These are phyloP conservation scores for Rugalucina vietnamica DNA, from an alignment of 2,888 invertebrate genomes.

Conservation along the genomic window DNA sequence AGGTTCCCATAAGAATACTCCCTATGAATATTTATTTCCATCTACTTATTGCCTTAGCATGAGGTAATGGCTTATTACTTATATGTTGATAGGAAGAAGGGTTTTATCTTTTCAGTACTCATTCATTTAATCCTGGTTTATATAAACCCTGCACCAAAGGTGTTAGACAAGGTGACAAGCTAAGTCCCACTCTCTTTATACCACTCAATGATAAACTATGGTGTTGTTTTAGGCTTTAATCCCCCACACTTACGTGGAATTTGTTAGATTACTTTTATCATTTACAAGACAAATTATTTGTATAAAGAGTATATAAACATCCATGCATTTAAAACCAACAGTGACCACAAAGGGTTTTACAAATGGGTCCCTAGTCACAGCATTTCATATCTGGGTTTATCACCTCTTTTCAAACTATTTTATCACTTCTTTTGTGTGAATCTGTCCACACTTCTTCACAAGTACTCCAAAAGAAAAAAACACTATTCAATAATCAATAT, in stretches of 20 bases:
- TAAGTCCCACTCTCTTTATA: conserved; percentile 43
- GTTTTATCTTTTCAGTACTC: conserved; percentile 6
- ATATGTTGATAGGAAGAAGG: not conserved
- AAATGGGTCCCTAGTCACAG: not conserved
- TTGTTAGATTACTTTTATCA: conserved; percentile 12
- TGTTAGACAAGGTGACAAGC: conserved; percentile 45
- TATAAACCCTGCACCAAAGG: conserved; percentile 9
- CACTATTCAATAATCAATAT: not conserved
- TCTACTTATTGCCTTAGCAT: not conserved
- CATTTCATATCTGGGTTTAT: not conserved
- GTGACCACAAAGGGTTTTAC: not conserved
- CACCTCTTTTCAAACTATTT: not conserved
- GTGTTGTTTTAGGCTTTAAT: conserved; percentile 6
- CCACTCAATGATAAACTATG: not conserved
- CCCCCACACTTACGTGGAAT: not conserved
- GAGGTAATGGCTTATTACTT: conserved; percentile 5
- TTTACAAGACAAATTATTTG: not conserved
- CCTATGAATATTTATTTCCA: conserved; percentile 8
- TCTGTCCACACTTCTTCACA: not conserved
- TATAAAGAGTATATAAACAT: not conserved
- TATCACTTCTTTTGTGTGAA: not conserved
- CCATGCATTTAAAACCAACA: not conserved
- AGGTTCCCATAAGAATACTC: not conserved
- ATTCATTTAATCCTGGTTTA: conserved; percentile 5
- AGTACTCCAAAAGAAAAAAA: not conserved